phyloP scores from a whole-genome alignment of 2,797 vertebrate genomes.

The Sebastes steindachneri region DNA sequence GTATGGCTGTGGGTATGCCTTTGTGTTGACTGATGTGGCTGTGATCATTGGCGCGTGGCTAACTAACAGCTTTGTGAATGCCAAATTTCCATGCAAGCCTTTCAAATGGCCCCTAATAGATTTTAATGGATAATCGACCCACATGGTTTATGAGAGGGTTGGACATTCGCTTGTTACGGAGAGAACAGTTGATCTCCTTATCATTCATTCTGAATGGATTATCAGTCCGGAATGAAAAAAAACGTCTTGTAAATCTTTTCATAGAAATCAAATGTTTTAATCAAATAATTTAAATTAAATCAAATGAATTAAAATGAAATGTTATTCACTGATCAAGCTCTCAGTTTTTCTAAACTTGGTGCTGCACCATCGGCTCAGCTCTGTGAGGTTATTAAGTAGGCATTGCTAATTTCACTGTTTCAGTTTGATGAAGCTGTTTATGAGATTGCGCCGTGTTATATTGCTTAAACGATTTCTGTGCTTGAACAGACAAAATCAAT shows the following conservation, averaged over 20 bases:
- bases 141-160: slow-evolving; percentile 15
- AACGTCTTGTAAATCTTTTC: not conserved
- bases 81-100: slow-evolving; percentile 50
- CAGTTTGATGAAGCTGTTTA: slow-evolving; percentile 34
- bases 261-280: not conserved
- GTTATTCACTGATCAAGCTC: slow-evolving; percentile 13
- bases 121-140: slow-evolving; percentile 57
- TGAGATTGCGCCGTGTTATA: slow-evolving; percentile 37
- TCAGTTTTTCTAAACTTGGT: not conserved
- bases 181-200: not conserved
- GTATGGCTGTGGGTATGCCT: slow-evolving; percentile 36
- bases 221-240: not conserved
- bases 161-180: slow-evolving; percentile 1
- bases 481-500: slow-evolving; percentile 49
- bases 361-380: not conserved
- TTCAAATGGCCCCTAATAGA: slow-evolving; percentile 54
- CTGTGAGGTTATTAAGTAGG: slow-evolving; percentile 35
- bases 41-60: slow-evolving; percentile 54
- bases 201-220: not conserved
- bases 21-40: slow-evolving; percentile 58
- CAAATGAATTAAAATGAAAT: not conserved
- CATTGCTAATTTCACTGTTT: slow-evolving; percentile 23
- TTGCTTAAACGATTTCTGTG: slow-evolving; percentile 37
- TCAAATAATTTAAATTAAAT: not conserved
- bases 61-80: slow-evolving; percentile 53